Conservation (phyloP, 2,888 invertebrate species). For the Coecobrya sp. region DNA sequence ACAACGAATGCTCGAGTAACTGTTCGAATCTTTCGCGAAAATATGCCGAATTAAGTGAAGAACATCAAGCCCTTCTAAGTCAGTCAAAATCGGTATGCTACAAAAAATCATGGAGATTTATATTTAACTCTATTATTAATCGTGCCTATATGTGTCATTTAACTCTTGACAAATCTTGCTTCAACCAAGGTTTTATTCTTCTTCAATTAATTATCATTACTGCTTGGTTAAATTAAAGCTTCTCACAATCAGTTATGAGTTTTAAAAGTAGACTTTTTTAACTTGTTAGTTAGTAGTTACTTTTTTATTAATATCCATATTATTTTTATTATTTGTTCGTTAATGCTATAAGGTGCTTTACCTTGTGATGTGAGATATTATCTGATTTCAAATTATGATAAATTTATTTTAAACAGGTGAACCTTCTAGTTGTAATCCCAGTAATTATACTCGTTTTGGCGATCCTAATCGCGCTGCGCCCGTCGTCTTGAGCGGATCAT, state of each 20-base stretch:
- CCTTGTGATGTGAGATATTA: conserved; percentile 21
- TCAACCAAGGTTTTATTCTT: neutral
- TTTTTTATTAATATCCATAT: neutral
- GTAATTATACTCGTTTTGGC: conserved; percentile 88
- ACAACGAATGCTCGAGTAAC: conserved; percentile 91
- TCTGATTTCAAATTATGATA: conserved; percentile 61
- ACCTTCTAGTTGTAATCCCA: conserved; percentile 88
- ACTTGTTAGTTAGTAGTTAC: neutral
- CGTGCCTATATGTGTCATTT: neutral
- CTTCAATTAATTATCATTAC: neutral
- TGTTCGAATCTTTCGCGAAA: conserved; percentile 90
- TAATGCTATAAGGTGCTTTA: conserved; percentile 5
- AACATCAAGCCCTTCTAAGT: conserved; percentile 90
- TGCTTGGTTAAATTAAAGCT: conserved; percentile 1
- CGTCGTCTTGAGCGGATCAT: conserved; percentile 86
- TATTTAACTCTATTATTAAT: neutral
- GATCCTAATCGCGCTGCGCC: conserved; percentile 88
- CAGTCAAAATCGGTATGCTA: conserved; percentile 89
- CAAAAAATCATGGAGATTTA: neutral
- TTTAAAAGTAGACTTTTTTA: neutral
- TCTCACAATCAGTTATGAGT: neutral
- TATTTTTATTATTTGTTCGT: neutral
- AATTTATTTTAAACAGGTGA: conserved; percentile 87
- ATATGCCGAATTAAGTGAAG: conserved; percentile 90
- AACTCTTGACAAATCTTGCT: conserved; percentile 20